Evolutionary conservation across 2,797 vertebrate genomes (phyloP), one percentile per base, ranked within the genome.

Genomic region (Echeneis naucrates): DNA sequence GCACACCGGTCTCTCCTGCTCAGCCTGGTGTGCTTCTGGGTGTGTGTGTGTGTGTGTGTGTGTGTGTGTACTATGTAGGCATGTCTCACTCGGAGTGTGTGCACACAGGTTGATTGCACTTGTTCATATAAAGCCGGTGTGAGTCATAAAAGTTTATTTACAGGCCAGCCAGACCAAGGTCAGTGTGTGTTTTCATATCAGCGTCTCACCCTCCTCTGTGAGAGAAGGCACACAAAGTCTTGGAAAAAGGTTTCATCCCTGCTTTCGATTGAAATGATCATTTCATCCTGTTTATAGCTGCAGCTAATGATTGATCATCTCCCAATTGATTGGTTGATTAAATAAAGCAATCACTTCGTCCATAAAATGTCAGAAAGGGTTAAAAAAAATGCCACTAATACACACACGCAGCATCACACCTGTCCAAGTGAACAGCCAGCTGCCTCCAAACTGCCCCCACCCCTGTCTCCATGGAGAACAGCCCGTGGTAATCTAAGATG

Each of bases 391-490:
- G 8, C 1, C 16, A 8, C 1, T 38, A 38, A 38, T 13, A 14
- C 37, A 14, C 2, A 14, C 44, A 48, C 21, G 13, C 21, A n/a
- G 47, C 12, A 23, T 37, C 17, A 0, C 70, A 45, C 27, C 54
- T 45, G 68, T 44, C 5, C 58, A 53, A 61, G 72, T 75, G 75
- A 61, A 81, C 83, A 48, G 16, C 72, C 48, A 59, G 74, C 60
- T 10, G 4, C 63, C 23, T 54, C n/a, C 23, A 35, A 24, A 62
- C 27, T 33, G 40, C 4, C 51, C 23, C 1, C 8, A 30, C 9
- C 17, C 27, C 58, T 6, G 52, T 91, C 72, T 68, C 90, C 81
- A 86, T 87, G 83, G 87, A 82, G 60, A 90, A 75, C 50, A 21
- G 48, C 27, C 59, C 0, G 9, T 1, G 30, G 92, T 84, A 92